Evolutionary conservation across 2,113 vertebrate genomes (phyloP).

Genomic region (Brachypodius melanocephalos): DNA sequence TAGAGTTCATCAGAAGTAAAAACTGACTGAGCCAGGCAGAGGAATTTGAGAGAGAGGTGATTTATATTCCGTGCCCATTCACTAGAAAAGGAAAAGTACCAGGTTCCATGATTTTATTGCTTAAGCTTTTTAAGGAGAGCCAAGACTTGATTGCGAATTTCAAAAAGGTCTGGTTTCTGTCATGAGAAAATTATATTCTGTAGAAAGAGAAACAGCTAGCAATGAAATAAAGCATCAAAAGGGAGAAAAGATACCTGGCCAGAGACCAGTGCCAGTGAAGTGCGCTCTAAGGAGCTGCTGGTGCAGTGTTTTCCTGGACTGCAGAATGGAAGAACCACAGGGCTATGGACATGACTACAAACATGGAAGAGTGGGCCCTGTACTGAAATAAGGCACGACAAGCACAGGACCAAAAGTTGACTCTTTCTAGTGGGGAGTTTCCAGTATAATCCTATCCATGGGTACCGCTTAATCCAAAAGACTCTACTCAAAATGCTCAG

Average conservation of each 20-base stretch:
- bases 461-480: background rate
- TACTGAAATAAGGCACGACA: background rate
- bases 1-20: background rate
- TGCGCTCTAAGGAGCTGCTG: background rate
- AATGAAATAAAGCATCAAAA: background rate
- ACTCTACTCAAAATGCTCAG: background rate
- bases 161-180: background rate
- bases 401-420: background rate
- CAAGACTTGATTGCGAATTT: slow-evolving; percentile 28
- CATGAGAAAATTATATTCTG: background rate
- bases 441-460: background rate
- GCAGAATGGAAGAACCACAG: background rate
- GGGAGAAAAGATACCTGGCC: background rate
- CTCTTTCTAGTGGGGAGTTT: background rate
- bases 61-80: background rate
- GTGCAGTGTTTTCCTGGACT: background rate
- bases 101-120: background rate
- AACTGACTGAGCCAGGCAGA: background rate
- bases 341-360: background rate
- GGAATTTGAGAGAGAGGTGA: background rate
- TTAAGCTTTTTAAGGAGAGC: background rate
- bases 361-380: background rate
- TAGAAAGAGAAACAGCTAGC: background rate
- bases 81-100: background rate
- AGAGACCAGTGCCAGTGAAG: background rate